Base-by-base conservation (phyloP, 1,140 invertebrate genomes). In the Drosophila punjabiensis region DNA sequence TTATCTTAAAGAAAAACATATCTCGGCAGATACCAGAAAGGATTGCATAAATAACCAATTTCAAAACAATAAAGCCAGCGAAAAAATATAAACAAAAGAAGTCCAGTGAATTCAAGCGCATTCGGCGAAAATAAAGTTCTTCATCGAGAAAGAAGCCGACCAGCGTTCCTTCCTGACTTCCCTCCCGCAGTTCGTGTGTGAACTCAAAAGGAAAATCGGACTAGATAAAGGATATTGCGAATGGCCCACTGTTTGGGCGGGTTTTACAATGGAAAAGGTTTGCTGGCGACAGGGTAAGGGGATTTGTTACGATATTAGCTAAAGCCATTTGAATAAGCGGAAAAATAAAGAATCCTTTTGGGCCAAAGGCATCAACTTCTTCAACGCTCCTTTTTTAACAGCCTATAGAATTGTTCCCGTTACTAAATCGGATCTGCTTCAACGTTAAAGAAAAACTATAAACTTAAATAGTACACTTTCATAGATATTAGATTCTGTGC, bases 101-200 rank as follows among this genome's bases (percentile, higher is more conserved):
- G 41, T 47, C 70, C 48, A 74, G 68, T 41, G 69, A 74, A 84
- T 84, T 84, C 81, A 80, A 73, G 81, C 81, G 81, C 71, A 83
- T 76, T 83, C 79, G 71, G 76, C 81, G 48, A 79, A 79, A 84
- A 83, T 73, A 84, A 80, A 84, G 76, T 84, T 83, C 52, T n/a
- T 28, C 50, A 20, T 37, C 20, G 62, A 50, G 59, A 48, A 53
- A 45, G n/a, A 61, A 59, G 32, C 53, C 53, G 18, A 56, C 18
- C 33, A 56, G 53, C 4, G 2, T 16, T 55, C 35, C 18, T 16
- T 20, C 8, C 14, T 7, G 9, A 39, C 24, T 56, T 14, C 55
- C 55, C 14, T 39, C 3, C 55, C 35, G 10, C 55, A 11, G 33
- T 58, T 58, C 39, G 35, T 56, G 33, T 39, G 53, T 58, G 20